Evolutionary conservation across 2,113 vertebrate species (phyloP).

Genomic region (Leucopsar rothschildi): DNA sequence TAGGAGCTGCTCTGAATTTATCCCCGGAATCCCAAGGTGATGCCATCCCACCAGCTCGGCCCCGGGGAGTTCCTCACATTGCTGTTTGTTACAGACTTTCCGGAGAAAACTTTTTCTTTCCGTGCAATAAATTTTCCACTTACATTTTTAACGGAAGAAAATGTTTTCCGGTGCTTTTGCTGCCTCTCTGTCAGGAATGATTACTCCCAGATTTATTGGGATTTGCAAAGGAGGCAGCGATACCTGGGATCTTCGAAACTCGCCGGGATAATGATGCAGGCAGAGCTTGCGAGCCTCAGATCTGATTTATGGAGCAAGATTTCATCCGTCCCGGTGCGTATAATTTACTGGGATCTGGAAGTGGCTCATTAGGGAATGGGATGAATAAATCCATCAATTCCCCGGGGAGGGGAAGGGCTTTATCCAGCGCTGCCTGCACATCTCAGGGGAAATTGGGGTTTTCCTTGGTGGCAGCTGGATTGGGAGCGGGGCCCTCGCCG

Average conservation of each 20-base stretch:
- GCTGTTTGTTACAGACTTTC: background rate
- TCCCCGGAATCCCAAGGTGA: background rate
- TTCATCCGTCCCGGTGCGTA: background rate
- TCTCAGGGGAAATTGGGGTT: background rate
- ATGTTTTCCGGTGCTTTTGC: conserved; percentile 18
- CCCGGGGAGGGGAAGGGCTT: background rate
- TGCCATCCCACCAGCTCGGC: background rate
- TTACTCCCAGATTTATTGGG: conserved; percentile 50
- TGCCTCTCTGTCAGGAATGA: conserved; percentile 12
- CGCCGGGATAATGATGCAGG: background rate
- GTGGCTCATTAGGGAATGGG: conserved; percentile 4
- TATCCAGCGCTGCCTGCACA: background rate
- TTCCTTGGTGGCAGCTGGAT: background rate
- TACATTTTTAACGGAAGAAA: conserved; percentile 25
- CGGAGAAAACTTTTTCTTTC: background rate
- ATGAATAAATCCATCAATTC: background rate
- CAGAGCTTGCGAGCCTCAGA: background rate
- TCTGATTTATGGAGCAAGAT: conserved; percentile 39
- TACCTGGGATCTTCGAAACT: background rate
- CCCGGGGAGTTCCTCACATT: accelerated
- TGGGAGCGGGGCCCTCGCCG: accelerated
- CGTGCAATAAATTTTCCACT: background rate
- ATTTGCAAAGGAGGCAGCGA: background rate
- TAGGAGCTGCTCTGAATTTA: background rate
- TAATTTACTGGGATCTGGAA: conserved; percentile 5